These are phyloP conservation scores for Megaleporinus macrocephalus DNA, from an alignment of 2,113 vertebrate species.

Conservation along the genomic window DNA sequence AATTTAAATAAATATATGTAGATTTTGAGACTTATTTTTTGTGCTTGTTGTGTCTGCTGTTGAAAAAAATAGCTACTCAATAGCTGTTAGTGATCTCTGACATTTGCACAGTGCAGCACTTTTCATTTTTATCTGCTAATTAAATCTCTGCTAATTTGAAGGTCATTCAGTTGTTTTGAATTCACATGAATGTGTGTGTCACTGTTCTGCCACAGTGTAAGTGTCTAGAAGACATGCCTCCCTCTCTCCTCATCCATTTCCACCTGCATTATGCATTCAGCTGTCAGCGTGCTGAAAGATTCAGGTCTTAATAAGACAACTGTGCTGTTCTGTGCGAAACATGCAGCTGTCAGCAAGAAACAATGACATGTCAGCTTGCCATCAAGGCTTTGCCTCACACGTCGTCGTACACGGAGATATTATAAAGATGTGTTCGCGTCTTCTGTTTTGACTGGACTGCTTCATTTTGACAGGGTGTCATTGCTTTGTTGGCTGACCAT, in stretches of 20 bases:
- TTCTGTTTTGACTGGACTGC: neutral
- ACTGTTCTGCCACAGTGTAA: neutral
- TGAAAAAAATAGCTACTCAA: too few relatives aligned
- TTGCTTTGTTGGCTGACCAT: slow-evolving; percentile 7
- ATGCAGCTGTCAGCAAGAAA: slow-evolving; percentile 1
- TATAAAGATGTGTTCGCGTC: neutral
- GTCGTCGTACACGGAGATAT: neutral
- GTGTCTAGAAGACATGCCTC: neutral
- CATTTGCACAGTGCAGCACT: too few relatives aligned
- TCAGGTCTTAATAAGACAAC: slow-evolving; percentile 6
- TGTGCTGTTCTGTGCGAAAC: neutral
- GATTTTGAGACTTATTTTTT: too few relatives aligned
- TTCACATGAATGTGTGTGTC: neutral
- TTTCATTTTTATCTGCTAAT: neutral
- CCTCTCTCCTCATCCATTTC: neutral
- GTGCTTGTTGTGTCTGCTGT: too few relatives aligned
- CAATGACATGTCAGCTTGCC: neutral
- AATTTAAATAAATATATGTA: too few relatives aligned
- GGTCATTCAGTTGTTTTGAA: neutral
- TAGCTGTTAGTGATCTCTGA: too few relatives aligned
- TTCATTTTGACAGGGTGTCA: neutral
- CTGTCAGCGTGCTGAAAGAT: slow-evolving; percentile 6
- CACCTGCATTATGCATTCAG: neutral
- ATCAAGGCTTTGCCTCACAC: slow-evolving; percentile 5
- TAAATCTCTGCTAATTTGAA: neutral